These are phyloP conservation scores for Parnassius orleans DNA, from an alignment of 2,888 invertebrate genomes.

Conservation along the genomic window DNA sequence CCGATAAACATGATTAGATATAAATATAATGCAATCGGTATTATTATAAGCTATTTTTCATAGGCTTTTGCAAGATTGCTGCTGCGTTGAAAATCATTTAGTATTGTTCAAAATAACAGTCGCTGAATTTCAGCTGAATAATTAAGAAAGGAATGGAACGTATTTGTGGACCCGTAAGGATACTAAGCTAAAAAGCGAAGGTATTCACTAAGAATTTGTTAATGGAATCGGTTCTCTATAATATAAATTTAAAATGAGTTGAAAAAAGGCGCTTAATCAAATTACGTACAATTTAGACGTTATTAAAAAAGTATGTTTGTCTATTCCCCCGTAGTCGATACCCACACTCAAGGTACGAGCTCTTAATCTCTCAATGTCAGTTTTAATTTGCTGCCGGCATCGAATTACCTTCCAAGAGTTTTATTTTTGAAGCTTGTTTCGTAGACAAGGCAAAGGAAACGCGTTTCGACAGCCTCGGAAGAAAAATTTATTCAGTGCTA, in stretches of 20 bases:
- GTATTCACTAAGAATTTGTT: background rate
- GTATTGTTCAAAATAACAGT: too few relatives aligned
- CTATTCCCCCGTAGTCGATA: constrained; percentile 49
- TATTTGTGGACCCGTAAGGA: too few relatives aligned
- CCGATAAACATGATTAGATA: background rate
- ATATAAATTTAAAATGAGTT: constrained; percentile 7
- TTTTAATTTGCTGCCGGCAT: constrained; percentile 74
- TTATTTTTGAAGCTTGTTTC: constrained; percentile 66
- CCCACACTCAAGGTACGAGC: constrained; percentile 56
- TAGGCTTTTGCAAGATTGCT: too few relatives aligned
- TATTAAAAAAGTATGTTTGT: constrained; percentile 44
- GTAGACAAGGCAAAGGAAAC: constrained; percentile 63
- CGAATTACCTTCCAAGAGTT: constrained; percentile 74
- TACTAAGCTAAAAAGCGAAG: background rate
- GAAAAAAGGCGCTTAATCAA: constrained; percentile 41
- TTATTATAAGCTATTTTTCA: too few relatives aligned
- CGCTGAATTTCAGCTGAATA: too few relatives aligned
- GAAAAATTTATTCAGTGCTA: constrained; percentile 50
- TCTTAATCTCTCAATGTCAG: constrained; percentile 80
- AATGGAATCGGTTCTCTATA: constrained; percentile 17
- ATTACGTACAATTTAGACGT: constrained; percentile 43
- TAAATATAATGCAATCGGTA: too few relatives aligned
- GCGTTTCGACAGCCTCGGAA: constrained; percentile 60
- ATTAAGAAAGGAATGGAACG: too few relatives aligned
- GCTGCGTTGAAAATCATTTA: too few relatives aligned